Conservation (phyloP, 2,797 vertebrate genomes). For the Steatocranus sp. region DNA sequence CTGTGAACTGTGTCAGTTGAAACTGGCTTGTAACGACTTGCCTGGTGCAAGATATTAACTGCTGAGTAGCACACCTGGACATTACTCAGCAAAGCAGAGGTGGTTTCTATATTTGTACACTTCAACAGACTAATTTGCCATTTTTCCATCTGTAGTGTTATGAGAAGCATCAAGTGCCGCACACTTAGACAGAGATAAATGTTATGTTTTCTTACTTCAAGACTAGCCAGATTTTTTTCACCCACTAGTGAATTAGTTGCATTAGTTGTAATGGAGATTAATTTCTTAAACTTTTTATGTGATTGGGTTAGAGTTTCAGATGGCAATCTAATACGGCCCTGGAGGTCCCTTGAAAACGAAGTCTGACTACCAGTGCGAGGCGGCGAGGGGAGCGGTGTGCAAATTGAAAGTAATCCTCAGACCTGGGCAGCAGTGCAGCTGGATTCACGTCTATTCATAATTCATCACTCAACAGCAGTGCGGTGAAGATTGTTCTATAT, state of each 20-base stretch:
- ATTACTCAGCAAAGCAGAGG: not conserved
- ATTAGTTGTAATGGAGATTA: conserved; percentile 11
- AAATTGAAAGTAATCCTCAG: conserved; percentile 67
- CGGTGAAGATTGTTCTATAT: conserved; percentile 57
- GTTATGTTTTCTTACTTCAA: not conserved
- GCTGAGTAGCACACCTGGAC: not conserved
- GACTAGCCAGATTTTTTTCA: not conserved
- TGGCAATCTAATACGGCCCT: conserved; percentile 54
- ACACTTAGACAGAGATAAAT: not conserved
- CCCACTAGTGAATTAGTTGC: not conserved
- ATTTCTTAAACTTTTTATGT: conserved; percentile 48
- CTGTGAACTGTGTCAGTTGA: not conserved
- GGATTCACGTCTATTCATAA: conserved; percentile 69
- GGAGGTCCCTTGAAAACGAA: conserved; percentile 46
- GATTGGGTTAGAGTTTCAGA: conserved; percentile 59
- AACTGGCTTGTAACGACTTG: not conserved
- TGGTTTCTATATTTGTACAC: not conserved
- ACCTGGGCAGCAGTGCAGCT: conserved; percentile 30
- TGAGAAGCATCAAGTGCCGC: not conserved
- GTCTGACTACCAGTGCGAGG: conserved; percentile 41
- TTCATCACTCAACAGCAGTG: conserved; percentile 61
- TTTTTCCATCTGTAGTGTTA: not conserved
- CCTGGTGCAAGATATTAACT: not conserved
- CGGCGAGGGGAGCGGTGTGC: conserved; percentile 15
- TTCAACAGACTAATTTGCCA: not conserved